A percentile compares a stretch with the other conserved stretches of the same genome.
These are phyloP conservation scores for Agonopterix arenella DNA, from an alignment of 2,888 invertebrate species.

Conservation along the genomic window DNA sequence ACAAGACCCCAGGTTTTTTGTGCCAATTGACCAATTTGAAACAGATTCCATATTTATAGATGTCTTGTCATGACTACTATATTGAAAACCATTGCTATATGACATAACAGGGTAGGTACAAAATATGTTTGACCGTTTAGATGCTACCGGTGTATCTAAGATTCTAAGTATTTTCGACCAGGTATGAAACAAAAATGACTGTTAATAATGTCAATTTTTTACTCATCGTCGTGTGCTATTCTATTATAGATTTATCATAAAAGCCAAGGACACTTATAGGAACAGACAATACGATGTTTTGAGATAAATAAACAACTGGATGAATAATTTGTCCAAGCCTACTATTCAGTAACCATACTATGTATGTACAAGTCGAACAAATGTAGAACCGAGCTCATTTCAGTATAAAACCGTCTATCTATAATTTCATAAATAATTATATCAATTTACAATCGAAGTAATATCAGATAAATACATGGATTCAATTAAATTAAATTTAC, in stretches of 20 bases:
- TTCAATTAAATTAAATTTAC: conserved; percentile 34
- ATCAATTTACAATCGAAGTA: conserved; percentile 53
- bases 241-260: not conserved
- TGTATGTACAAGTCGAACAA: not conserved
- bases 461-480: conserved; percentile 50
- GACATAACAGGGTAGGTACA: too few relatives aligned
- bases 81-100: too few relatives aligned
- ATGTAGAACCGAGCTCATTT: conserved; percentile 27
- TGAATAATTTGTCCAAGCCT: too few relatives aligned
- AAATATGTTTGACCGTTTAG: not conserved
- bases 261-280: not conserved
- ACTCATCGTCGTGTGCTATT: not conserved
- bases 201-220: not conserved
- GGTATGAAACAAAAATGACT: not conserved
- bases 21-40: too few relatives aligned
- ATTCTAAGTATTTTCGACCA: not conserved
- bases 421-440: conserved; percentile 57
- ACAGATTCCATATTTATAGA: too few relatives aligned
- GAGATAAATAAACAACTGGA: not conserved
- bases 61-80: too few relatives aligned
- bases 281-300: not conserved
- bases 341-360: too few relatives aligned
- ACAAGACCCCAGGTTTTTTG: too few relatives aligned
- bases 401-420: conserved; percentile 49
- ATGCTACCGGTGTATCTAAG: not conserved